A percentile compares a stretch with the other conserved stretches of the same genome.
phyloP scores from a whole-genome alignment of 2,888 invertebrate genomes.

The Brachypalpus laphriformis region DNA sequence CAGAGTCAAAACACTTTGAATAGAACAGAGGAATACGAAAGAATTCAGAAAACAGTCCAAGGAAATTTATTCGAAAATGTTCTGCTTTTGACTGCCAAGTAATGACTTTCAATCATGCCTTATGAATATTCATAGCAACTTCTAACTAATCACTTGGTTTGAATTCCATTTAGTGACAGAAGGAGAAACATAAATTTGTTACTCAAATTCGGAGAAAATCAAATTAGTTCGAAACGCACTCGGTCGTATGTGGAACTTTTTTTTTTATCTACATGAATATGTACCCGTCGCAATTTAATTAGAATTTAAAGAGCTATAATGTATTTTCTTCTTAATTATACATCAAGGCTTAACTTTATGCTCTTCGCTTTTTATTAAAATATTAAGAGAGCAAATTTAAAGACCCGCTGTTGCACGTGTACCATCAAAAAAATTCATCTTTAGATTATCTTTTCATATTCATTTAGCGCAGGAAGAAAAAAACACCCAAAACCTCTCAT shows the following conservation, averaged over 20 bases:
- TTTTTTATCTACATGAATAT: not conserved
- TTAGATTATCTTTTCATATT: not conserved
- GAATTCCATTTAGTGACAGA: not conserved
- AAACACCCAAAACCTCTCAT: not conserved
- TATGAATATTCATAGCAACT: slow-evolving; percentile 10
- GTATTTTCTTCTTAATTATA: not conserved
- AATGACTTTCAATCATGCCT: slow-evolving; percentile 21
- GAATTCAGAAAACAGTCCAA: not conserved
- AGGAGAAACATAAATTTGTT: not conserved
- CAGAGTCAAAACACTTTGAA: no score
- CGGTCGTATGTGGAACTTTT: slow-evolving; percentile 62
- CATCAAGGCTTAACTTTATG: not conserved
- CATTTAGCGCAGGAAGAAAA: not conserved
- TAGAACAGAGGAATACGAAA: not conserved
- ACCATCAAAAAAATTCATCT: not conserved
- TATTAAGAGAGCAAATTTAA: not conserved
- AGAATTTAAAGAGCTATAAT: not conserved
- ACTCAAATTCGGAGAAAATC: slow-evolving; percentile 3
- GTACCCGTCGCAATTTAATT: not conserved
- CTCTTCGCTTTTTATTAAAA: not conserved
- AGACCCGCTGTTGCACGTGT: slow-evolving; percentile 15
- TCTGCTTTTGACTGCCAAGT: not conserved
- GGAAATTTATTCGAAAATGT: not conserved
- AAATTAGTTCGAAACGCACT: slow-evolving; percentile 47
- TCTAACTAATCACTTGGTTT: not conserved